Base-by-base conservation (phyloP, 2,113 vertebrate genomes). In the Pseudorasbora parva region DNA sequence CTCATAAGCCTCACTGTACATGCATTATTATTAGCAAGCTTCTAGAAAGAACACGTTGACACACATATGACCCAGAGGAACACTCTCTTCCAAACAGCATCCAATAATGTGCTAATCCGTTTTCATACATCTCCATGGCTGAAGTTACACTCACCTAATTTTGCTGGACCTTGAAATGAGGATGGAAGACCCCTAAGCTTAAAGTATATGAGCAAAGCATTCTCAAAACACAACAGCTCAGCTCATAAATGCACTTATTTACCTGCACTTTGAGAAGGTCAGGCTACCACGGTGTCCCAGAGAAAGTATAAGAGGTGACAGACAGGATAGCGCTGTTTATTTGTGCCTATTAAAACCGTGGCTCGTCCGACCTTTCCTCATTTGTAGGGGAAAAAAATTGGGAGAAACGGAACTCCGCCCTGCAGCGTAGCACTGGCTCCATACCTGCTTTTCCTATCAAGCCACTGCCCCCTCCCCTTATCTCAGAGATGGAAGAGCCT, bases 381-480 rank as follows among this genome's bases (percentile, higher is more conserved):
- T 81, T 84, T 82, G 25, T 30, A 75, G 77, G 85, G 57, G n/a
- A 85, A 86, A 88, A 33, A 76, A 86, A 77, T 73, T 68, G 47
- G 25, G 37, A 85, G 78, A 84, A 88, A 77, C 68, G 23, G 23
- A 68, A 86, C 88, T 89, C 86, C 85, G 8, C 84, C 89, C 84
- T 41, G 37, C 17, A 27, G 25, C 47, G 71, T 25, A 81, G 37
- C n/a, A 12, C 25, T 74, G n/a, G 51, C 49, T 74, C 23, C 59
- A 41, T 78, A 86, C 86, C 84, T 86, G 84, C 15, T 74, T 73
- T 21, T 78, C 84, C 84, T 71, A 62, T 33, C 17, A 7, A 62
- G 72, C 30, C 41, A 27, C 6, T 17, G 8, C 54, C 79, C 11
- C 69, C 73, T 41, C 43, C 49, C 59, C 30, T 30, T 37, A 49